Conservation (phyloP, 2,888 invertebrate genomes). For the Cryptophagus acutangulus region DNA sequence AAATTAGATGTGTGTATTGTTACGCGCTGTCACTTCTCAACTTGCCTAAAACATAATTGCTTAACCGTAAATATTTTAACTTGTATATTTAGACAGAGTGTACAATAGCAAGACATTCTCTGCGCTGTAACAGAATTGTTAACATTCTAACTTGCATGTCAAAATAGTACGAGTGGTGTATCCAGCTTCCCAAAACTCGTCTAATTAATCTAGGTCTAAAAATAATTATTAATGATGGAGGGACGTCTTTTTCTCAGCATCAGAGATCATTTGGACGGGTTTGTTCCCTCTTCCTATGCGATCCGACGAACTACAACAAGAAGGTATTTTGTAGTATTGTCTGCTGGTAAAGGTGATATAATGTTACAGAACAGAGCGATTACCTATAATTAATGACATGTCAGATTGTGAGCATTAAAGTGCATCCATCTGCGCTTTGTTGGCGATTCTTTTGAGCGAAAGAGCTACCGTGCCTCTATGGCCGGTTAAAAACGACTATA, state of each 20-base stretch:
- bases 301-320: too few species aligned
- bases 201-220: too few species aligned
- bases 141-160: too few species aligned
- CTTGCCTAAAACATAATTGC: conserved; percentile 28
- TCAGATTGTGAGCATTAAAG: conserved; percentile 45
- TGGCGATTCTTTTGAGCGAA: conserved; percentile 40
- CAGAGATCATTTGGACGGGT: too few species aligned
- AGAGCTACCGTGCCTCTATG: conserved; percentile 32
- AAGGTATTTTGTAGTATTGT: conserved; percentile 40
- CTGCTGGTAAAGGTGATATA: conserved; percentile 38
- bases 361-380: conserved; percentile 41
- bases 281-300: too few species aligned
- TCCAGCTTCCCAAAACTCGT: too few species aligned
- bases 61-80: conserved; percentile 27
- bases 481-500: conserved; percentile 40
- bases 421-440: conserved; percentile 45
- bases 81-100: too few species aligned
- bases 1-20: conserved; percentile 30
- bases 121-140: too few species aligned
- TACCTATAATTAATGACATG: conserved; percentile 47
- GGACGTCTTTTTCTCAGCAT: too few species aligned
- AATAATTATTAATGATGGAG: too few species aligned
- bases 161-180: too few species aligned
- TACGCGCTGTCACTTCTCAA: conserved; percentile 27
- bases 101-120: too few species aligned